Percentiles rank a stretch among this genome's conserved stretches.
Conservation (phyloP, 2,797 vertebrate species). For the Pangasius sanitwongsei region DNA sequence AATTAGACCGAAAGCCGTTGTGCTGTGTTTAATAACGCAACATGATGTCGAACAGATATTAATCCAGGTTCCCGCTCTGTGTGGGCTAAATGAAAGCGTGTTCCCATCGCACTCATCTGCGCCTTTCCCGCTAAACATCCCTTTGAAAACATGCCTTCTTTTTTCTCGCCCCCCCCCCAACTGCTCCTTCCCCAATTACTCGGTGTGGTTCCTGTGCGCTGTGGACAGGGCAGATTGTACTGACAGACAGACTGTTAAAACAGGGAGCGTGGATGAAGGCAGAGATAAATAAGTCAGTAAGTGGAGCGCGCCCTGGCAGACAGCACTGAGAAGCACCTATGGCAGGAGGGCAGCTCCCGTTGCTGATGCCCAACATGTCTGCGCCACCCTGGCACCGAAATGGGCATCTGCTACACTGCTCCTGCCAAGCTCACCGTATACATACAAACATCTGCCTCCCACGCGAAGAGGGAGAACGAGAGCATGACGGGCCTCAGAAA, state of each 20-base stretch:
- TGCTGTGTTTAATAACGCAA: conserved; percentile 41
- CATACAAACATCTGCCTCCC: conserved; percentile 94
- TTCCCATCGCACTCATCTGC: conserved; percentile 24
- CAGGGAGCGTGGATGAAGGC: conserved; percentile 52
- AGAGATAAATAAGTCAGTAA: conserved; percentile 74
- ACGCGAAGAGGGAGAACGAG: conserved; percentile 84
- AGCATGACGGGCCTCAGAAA: conserved; percentile 85
- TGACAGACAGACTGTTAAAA: conserved; percentile 55
- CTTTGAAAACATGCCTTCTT: conserved; percentile 25
- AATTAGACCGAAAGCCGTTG: conserved; percentile 39
- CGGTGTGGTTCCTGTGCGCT: conserved; percentile 42
- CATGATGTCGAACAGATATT: conserved; percentile 35
- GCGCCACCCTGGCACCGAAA: conserved; percentile 94
- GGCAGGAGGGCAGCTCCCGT: conserved; percentile 83
- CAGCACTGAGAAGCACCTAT: conserved; percentile 89
- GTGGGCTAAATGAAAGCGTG: not conserved
- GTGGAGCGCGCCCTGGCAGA: conserved; percentile 75
- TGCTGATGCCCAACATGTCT: conserved; percentile 78
- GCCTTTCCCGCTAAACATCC: conserved; percentile 1
- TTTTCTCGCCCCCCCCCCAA: conserved; percentile 27
- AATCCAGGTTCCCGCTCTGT: conserved; percentile 36
- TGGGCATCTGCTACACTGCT: conserved; percentile 95
- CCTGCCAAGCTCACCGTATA: conserved; percentile 89
- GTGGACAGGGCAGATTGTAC: conserved; percentile 80
- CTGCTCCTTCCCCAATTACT: conserved; percentile 15